Conservation (phyloP, 2,888 invertebrate species). For the Cyaniris semiargus region DNA sequence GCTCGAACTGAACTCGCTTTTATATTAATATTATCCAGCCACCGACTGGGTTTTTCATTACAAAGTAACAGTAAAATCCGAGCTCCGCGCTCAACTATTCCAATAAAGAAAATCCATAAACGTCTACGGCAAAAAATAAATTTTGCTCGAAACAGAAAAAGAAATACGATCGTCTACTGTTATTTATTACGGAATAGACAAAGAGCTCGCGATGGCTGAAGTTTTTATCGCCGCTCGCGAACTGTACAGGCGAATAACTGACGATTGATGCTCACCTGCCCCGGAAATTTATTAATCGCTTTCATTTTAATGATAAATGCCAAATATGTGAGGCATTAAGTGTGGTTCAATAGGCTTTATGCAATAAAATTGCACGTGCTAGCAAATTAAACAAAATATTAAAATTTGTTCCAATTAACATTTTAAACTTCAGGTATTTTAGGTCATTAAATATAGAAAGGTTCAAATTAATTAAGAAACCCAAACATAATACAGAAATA, state of each 20-base stretch:
- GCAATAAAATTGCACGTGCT: not conserved
- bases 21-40: conserved; percentile 1
- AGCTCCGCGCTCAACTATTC: not conserved
- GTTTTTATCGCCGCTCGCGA: not conserved
- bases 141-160: conserved; percentile 28
- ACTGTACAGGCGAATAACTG: not conserved
- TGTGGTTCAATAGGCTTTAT: not conserved
- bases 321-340: not conserved
- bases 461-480: not conserved
- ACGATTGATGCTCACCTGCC: conserved; percentile 7
- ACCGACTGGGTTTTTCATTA: not conserved
- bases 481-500: not conserved
- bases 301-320: not conserved
- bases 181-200: conserved; percentile 28
- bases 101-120: conserved; percentile 16
- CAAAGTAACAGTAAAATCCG: conserved; percentile 12
- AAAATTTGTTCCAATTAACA: not conserved
- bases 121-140: conserved; percentile 19
- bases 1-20: conserved; percentile 1
- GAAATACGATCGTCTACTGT: conserved; percentile 1
- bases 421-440: not conserved
- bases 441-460: not conserved
- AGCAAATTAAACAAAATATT: not conserved
- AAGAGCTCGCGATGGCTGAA: not conserved
- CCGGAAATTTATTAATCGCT: not conserved